phyloP scores from a whole-genome alignment of 2,888 invertebrate genomes.

The Smittia sp. region DNA sequence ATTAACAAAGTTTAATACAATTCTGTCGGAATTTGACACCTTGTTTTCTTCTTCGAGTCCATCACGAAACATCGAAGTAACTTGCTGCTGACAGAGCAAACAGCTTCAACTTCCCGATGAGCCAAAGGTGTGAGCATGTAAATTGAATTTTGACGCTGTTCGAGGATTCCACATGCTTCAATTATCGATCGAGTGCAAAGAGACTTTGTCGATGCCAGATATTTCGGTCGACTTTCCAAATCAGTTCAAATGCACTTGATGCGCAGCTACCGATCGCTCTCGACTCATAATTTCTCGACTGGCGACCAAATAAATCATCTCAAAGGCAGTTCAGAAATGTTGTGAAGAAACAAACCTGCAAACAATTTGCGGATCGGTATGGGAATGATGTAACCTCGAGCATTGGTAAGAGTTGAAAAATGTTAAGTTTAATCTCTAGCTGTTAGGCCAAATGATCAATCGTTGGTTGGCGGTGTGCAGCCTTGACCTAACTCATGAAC shows the following conservation, averaged over 20 bases:
- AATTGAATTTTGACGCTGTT: constrained; percentile 39
- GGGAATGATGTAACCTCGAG: no score
- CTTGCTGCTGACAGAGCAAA: background rate
- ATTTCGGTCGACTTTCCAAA: no score
- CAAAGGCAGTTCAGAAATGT: background rate
- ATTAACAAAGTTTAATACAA: constrained; percentile 20
- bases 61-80: background rate
- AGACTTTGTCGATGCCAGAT: background rate
- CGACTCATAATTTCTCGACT: background rate
- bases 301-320: background rate
- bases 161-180: constrained; percentile 29
- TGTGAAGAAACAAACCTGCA: constrained; percentile 1
- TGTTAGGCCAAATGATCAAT: no score
- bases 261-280: background rate
- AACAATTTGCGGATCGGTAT: no score
- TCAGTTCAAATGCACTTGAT: no score
- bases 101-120: background rate
- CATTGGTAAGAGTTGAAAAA: no score
- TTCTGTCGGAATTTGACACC: constrained; percentile 41
- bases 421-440: no score
- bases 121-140: constrained; percentile 40
- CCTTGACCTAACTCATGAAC: no score
- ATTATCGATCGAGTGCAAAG: constrained; percentile 30
- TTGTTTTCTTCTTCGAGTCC: constrained; percentile 35
- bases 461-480: no score